A percentile compares a stretch with the other conserved stretches of the same genome.
Evolutionary conservation across 2,888 invertebrate genomes (phyloP).

Genomic region (Isotomurus palustris): DNA sequence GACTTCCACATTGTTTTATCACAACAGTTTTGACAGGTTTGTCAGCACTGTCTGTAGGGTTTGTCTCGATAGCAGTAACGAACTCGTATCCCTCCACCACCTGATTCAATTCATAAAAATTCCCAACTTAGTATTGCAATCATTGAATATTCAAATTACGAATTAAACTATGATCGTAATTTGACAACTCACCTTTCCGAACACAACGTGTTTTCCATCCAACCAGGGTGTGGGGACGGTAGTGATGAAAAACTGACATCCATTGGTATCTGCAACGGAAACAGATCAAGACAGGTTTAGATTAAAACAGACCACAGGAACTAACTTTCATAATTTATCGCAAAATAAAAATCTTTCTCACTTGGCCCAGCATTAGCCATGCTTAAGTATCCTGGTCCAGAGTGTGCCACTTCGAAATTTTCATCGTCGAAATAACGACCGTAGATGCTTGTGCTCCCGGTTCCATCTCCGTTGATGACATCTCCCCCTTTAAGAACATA

Average conservation of each 20-base stretch:
- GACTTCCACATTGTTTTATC: constrained; percentile 65
- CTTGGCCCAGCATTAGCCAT: constrained; percentile 3
- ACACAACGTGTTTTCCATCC: constrained; percentile 79
- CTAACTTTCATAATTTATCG: too few relatives aligned
- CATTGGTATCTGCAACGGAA: neutral
- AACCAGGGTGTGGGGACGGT: constrained; percentile 80
- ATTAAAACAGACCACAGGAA: too few relatives aligned
- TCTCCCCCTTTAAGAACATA: constrained; percentile 65
- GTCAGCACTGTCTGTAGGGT: constrained; percentile 64
- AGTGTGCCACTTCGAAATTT: neutral
- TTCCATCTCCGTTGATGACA: constrained; percentile 56
- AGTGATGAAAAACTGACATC: constrained; percentile 87
- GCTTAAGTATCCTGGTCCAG: neutral
- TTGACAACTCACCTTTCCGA: too few relatives aligned
- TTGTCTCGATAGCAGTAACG: constrained; percentile 74
- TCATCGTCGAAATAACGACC: neutral
- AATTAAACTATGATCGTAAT: too few relatives aligned
- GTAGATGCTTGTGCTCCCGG: neutral
- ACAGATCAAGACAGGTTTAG: neutral
- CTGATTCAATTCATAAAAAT: too few relatives aligned
- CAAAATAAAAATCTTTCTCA: too few relatives aligned
- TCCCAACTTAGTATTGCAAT: too few relatives aligned
- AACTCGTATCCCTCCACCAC: constrained; percentile 74
- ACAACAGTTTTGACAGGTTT: constrained; percentile 63
- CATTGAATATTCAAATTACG: too few relatives aligned